Conservation (phyloP, 1,140 invertebrate genomes). For the Drosophila nikananu region DNA sequence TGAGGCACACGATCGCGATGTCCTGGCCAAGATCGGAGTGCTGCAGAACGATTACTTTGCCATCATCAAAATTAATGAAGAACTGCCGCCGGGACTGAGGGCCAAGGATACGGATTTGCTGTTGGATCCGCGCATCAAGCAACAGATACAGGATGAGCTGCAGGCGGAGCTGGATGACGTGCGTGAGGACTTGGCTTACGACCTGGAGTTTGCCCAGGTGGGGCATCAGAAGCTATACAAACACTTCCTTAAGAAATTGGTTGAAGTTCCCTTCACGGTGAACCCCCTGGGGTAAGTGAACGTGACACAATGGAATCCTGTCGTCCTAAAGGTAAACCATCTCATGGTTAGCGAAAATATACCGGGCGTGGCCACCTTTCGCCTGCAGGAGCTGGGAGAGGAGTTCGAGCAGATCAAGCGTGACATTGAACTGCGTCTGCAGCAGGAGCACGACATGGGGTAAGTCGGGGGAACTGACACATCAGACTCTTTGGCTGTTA, state of each 20-base stretch:
- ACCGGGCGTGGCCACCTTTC: conserved; percentile 85
- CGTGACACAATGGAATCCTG: too few relatives aligned
- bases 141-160: conserved; percentile 87
- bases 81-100: conserved; percentile 87
- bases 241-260: conserved; percentile 89
- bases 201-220: conserved; percentile 89
- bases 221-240: conserved; percentile 90
- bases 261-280: conserved; percentile 88
- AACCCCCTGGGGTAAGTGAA: conserved; percentile 86
- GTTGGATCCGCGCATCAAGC: conserved; percentile 88
- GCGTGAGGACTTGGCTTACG: conserved; percentile 87
- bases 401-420: conserved; percentile 87
- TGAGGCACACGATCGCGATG: conserved; percentile 87
- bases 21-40: conserved; percentile 60
- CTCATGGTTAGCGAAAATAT: conserved; percentile 14
- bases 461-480: conserved; percentile 27
- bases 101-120: conserved; percentile 87
- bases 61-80: conserved; percentile 86
- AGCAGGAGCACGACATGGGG: conserved; percentile 85
- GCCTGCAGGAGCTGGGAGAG: conserved; percentile 88
- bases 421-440: conserved; percentile 86
- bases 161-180: conserved; percentile 88
- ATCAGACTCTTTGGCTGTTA: neutral
- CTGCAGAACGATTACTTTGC: conserved; percentile 68
- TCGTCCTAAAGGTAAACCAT: neutral